Base-by-base conservation (phyloP, 2,888 invertebrate genomes). In the Dusona sp. region DNA sequence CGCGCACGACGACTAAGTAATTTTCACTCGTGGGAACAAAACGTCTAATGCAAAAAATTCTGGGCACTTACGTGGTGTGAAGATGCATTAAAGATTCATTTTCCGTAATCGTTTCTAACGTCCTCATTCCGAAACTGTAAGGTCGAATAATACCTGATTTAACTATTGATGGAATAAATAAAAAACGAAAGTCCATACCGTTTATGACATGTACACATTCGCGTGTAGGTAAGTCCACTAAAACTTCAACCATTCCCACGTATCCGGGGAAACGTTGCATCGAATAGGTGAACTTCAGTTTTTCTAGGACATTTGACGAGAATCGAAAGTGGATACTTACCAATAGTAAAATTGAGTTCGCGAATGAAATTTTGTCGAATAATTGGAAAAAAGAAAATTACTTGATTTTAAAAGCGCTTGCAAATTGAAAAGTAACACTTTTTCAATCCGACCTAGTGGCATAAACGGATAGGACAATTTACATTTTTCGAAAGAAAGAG, bases 1-100 rank as follows among this genome's bases (percentile, higher is more conserved):
- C 80, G 77, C 42, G 61, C 68, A 72, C 51, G 70, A 75, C 16
- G 51, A 70, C 64, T 22, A 64, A 68, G 48, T 65, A 67, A 81
- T 72, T 81, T 85, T 61, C 72, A 73, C 74, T 78, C 85, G 78
- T 85, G 85, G 85, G 85, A 85, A 81, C 85, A 80, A 77, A 72
- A 48, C 42, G 22, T 67, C 48, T 33, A 25, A 57, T 64, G 51
- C 22, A 72, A 54, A 16, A 72, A 73, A 65, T 78, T 78, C n/a
- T 22, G 29, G 13, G 74, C 67, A 64, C 73, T 57, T 65, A 83
- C 78, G 54, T 25, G 45, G 42, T 54, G 64, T 72, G 51, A 65
- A 72, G 45, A 29, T 54, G 33, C 22, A 74, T 67, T 16, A 65
- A 9, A 67, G 57, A 81, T 72, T 78, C 72, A 65, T 72, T 65